phyloP scores from a whole-genome alignment of 2,888 invertebrate genomes.

The Synanthedon formicaeformis region DNA sequence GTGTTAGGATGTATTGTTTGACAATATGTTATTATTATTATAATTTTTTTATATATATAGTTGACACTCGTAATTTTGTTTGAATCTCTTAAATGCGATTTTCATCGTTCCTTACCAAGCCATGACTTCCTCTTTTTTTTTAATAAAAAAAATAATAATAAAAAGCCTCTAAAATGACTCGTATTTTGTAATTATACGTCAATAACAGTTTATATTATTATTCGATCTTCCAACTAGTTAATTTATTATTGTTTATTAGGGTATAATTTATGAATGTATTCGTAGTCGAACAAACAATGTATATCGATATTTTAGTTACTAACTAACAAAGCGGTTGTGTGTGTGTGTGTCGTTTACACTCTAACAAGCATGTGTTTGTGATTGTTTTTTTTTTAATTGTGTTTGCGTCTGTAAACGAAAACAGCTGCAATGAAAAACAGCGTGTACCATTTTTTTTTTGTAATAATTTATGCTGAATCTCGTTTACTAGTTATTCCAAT shows the following conservation, averaged over 20 bases:
- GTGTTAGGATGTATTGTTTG: conserved; percentile 47
- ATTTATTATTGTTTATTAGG: conserved; percentile 54
- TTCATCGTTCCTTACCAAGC: no score
- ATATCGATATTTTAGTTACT: conserved; percentile 40
- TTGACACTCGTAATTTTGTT: conserved; percentile 32
- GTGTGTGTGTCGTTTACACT: conserved; percentile 57
- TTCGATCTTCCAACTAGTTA: conserved; percentile 59
- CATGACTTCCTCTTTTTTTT: no score
- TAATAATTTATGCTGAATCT: conserved; percentile 64
- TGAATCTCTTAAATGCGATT: no score
- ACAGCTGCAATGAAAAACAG: conserved; percentile 14
- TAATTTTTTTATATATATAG: conserved; percentile 18
- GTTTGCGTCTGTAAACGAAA: conserved; percentile 9
- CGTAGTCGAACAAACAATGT: conserved; percentile 57
- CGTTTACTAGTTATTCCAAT: conserved; percentile 28
- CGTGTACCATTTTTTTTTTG: conserved; percentile 33
- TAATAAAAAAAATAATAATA: no score
- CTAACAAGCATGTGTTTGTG: conserved; percentile 69
- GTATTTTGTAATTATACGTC: conserved; percentile 1
- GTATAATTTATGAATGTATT: conserved; percentile 44
- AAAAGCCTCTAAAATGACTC: no score
- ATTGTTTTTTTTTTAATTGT: conserved; percentile 30
- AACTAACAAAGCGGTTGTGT: conserved; percentile 70
- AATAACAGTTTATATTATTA: conserved; percentile 21
- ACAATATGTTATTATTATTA: conserved; percentile 28